A percentile compares a stretch with the other conserved stretches of the same genome.
Evolutionary conservation across 2,888 invertebrate species (phyloP).

Genomic region (Brachyopa scutellaris): DNA sequence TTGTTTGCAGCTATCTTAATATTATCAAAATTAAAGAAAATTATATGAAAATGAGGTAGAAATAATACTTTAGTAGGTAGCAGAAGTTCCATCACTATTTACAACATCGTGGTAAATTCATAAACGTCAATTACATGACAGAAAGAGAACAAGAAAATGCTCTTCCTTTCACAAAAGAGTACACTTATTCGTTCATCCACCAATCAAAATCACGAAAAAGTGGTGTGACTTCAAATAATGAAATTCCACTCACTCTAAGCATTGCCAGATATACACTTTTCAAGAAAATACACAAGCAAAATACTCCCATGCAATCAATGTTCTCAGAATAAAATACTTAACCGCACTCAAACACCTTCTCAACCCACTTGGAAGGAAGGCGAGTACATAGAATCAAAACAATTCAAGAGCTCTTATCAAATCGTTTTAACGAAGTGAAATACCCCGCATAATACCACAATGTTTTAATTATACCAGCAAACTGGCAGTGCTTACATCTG

Average conservation of each 20-base stretch:
- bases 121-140: not conserved
- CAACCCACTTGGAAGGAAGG: not conserved
- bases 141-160: slow-evolving; percentile 20
- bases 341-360: not conserved
- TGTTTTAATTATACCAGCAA: too few species aligned
- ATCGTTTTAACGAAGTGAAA: not conserved
- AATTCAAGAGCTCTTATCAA: not conserved
- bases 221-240: slow-evolving; percentile 59
- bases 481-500: slow-evolving; percentile 45
- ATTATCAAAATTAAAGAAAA: too few species aligned
- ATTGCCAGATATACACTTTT: slow-evolving; percentile 40
- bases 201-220: slow-evolving; percentile 56
- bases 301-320: not conserved
- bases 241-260: slow-evolving; percentile 51
- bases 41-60: too few species aligned
- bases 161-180: slow-evolving; percentile 34
- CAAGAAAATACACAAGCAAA: not conserved
- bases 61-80: too few species aligned
- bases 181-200: not conserved
- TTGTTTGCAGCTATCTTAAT: too few species aligned
- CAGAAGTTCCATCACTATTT: too few species aligned
- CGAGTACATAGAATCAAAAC: not conserved
- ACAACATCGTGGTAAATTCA: too few species aligned
- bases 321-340: not conserved
- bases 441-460: not conserved